These are phyloP conservation scores for Eurytoma adleriae DNA, from an alignment of 2,888 invertebrate genomes.

Conservation along the genomic window DNA sequence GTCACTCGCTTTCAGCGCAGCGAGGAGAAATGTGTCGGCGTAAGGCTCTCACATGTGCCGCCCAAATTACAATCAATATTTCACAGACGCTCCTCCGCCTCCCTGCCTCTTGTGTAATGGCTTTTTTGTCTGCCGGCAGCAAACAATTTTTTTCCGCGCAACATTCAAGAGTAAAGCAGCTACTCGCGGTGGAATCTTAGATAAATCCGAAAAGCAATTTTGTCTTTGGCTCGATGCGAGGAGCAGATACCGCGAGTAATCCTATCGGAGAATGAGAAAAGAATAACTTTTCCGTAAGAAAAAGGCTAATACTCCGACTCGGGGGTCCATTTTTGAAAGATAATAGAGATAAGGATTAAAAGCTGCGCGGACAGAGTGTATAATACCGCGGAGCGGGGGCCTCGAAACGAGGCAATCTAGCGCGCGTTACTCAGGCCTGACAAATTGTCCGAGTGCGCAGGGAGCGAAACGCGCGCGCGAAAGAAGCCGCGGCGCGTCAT, in stretches of 20 bases:
- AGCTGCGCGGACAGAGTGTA: too few species aligned
- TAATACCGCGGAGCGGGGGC: too few species aligned
- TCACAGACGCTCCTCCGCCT: constrained; percentile 31
- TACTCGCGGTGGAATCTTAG: background rate
- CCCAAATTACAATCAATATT: constrained; percentile 55
- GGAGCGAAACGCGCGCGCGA: background rate
- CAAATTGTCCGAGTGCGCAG: constrained; percentile 28
- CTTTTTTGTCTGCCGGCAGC: background rate
- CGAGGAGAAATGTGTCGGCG: constrained; percentile 40
- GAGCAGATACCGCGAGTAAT: constrained; percentile 3
- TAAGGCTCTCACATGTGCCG: constrained; percentile 40
- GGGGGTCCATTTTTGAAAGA: too few species aligned
- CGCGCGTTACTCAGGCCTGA: background rate
- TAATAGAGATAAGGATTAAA: too few species aligned
- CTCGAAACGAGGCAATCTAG: constrained; percentile 4
- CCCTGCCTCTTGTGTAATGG: constrained; percentile 12
- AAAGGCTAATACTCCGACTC: too few species aligned
- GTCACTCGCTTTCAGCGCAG: constrained; percentile 53
- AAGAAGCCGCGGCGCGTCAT: constrained; percentile 25
- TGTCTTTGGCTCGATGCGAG: constrained; percentile 29
- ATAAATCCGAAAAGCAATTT: constrained; percentile 41
- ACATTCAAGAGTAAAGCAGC: background rate
- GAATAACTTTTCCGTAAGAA: background rate
- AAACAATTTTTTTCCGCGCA: too few species aligned
- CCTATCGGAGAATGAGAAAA: background rate